Evolutionary conservation across 2,113 vertebrate genomes (phyloP), one percentile per base, ranked within the genome.

Genomic region (Sinocyclocheilus rhinocerous): DNA sequence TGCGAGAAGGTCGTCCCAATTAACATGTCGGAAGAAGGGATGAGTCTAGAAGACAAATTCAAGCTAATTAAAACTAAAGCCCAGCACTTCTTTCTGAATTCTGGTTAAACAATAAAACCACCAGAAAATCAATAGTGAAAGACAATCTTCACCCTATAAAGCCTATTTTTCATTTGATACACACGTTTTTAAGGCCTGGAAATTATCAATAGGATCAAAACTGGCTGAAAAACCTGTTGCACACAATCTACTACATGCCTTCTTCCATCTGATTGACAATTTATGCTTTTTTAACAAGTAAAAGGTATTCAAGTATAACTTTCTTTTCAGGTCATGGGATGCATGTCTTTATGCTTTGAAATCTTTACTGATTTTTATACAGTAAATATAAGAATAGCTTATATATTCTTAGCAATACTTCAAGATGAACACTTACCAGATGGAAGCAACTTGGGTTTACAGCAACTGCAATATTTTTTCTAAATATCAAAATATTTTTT

Each of bases 1-100:
- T 76, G 96, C 97, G n/a, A 99, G 93, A 86, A 99, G 96, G 90
- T 99, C 97, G 55, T 99, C 97, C 98, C 98, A 99, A 91, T 97
- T 98, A 93, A 97, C 97, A 83, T 97, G 96, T 91, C 97, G 95
- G 95, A 99, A 99, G 93, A 99, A 99, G 0, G 96, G 94, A 89
- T 99, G 97, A 90, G 95, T 95, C 98, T 99, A 89, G 18, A 87
- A 81, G 84, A 39, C 26, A 36, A 85, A 65, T 6, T 86, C 73
- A 36, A 72, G 82, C 80, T 57, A 9, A 36, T 11, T 42, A 77
- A 63, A 33, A 24, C 7, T 18, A 39, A 72, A 72, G 29, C 18
- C 15, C 26, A 72, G 33, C 5, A 65, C 18, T 75, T 6, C 5
- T 48, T 73, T 20, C 29, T 39, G 1, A 4, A n/a, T 16, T 76